phyloP scores from a whole-genome alignment of 2,888 invertebrate species.

The Chrysopilus asiliformis region DNA sequence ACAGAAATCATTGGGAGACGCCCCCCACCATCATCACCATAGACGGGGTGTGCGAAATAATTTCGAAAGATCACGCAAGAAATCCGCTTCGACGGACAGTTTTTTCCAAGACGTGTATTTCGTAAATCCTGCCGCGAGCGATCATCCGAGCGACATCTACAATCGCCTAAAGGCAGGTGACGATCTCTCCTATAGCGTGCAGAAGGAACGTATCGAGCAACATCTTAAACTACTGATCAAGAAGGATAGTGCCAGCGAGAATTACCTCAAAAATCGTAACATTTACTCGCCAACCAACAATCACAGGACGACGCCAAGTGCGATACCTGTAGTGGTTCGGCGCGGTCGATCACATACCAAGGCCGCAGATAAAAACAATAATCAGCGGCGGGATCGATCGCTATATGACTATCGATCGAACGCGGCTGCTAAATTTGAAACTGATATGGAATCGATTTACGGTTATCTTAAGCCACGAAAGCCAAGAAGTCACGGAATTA shows the following conservation, averaged over 20 bases:
- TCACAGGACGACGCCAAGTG: neutral
- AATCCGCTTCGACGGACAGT: slow-evolving; percentile 33
- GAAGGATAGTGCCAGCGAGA: slow-evolving; percentile 6
- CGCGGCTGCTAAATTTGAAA: slow-evolving; percentile 22
- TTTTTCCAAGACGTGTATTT: slow-evolving; percentile 25
- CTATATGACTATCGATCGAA: slow-evolving; percentile 7
- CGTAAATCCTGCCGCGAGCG: slow-evolving; percentile 13
- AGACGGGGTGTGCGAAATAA: slow-evolving; percentile 7
- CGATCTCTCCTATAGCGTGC: slow-evolving; percentile 4
- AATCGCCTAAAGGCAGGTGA: slow-evolving; percentile 22
- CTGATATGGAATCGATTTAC: slow-evolving; percentile 36
- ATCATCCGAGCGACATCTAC: slow-evolving; percentile 23
- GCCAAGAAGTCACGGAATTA: slow-evolving; percentile 32
- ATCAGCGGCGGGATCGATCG: slow-evolving; percentile 4
- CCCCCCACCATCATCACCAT: too few relatives aligned
- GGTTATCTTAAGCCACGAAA: slow-evolving; percentile 35
- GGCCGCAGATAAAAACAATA: neutral
- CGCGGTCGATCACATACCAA: slow-evolving; percentile 7
- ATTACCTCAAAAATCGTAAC: slow-evolving; percentile 1
- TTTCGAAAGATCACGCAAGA: slow-evolving; percentile 21
- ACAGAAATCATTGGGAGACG: slow-evolving; percentile 4
- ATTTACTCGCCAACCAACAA: slow-evolving; percentile 4
- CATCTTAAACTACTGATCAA: slow-evolving; percentile 6
- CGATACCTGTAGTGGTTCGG: slow-evolving; percentile 2
- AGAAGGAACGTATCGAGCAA: slow-evolving; percentile 10